Conservation (phyloP, 2,797 vertebrate species). For the Monodelphis domestica region DNA sequence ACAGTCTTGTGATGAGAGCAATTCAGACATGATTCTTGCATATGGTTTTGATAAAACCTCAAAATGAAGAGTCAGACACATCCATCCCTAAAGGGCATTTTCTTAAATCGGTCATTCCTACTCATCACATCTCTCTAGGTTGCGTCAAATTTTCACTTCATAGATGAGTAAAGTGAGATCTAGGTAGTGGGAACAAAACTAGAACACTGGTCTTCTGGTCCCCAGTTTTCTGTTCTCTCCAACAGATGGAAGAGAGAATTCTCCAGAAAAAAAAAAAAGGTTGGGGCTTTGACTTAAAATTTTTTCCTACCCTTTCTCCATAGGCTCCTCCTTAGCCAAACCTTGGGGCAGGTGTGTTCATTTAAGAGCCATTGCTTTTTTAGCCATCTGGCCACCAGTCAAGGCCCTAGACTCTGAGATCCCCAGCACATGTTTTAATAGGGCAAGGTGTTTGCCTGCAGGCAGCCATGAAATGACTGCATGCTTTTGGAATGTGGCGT, state of each 20-base stretch:
- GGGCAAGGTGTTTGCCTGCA: neutral
- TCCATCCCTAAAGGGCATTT: neutral
- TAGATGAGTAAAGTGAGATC: neutral
- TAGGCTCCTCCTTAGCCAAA: neutral
- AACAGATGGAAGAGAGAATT: neutral
- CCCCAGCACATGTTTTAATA: neutral
- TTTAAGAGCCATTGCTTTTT: neutral
- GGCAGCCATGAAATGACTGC: neutral
- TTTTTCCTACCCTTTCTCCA: neutral
- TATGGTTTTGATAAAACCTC: neutral
- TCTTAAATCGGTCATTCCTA: neutral
- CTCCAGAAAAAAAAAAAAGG: neutral
- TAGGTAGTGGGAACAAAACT: neutral
- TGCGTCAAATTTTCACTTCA: neutral
- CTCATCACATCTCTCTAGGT: neutral
- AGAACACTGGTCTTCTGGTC: neutral
- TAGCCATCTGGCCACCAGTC: fast-evolving
- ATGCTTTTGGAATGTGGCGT: neutral
- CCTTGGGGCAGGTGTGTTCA: neutral
- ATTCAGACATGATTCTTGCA: no score
- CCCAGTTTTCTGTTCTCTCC: neutral
- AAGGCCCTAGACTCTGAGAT: neutral
- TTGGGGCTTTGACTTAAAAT: neutral
- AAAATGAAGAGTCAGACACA: neutral
- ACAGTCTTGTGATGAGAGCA: neutral